Conservation (phyloP, 1,140 invertebrate genomes). For the Caenorhabditis elegans region WBcel235 BX284605.5:12328001-12328500, state of each 20-base stretch:
- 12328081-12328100: too few species aligned
- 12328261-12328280: slow-evolving; percentile 16
- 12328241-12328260: background rate
- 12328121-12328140: too few species aligned
- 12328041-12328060: too few species aligned
- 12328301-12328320: slow-evolving; percentile 5
- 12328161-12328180: too few species aligned
- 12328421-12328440: slow-evolving; percentile 28
- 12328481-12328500: slow-evolving; percentile 14
- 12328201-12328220: background rate
- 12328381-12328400: slow-evolving; percentile 14
- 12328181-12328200: background rate
- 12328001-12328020: too few species aligned
- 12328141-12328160: too few species aligned
- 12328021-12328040: too few species aligned
- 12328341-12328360: background rate
- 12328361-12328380: slow-evolving; percentile 17
- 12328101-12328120: too few species aligned
- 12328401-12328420: slow-evolving; percentile 24
- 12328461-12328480: background rate
- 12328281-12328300: slow-evolving; percentile 14
- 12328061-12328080: too few species aligned
- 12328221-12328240: slow-evolving; percentile 21
- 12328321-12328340: slow-evolving; percentile 17
- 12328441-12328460: background rate